Evolutionary conservation across 2,888 invertebrate genomes (phyloP), one percentile per base, ranked within the genome.

Genomic region (Cordilura impudica): DNA sequence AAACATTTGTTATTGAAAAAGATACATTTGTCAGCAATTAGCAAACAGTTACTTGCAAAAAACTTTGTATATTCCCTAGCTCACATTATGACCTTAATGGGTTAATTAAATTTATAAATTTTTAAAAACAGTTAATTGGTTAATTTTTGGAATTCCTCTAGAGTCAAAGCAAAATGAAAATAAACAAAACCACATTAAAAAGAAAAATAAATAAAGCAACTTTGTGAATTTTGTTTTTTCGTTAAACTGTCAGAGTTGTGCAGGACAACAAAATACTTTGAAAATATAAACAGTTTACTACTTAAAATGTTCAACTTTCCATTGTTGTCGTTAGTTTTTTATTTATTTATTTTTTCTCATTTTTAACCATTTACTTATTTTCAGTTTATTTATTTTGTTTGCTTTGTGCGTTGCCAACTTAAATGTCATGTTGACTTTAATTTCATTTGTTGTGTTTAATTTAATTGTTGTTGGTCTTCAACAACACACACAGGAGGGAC

Each of bases 361-460:
- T 19, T 54, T 54, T 35, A 54, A 2, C 26, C 19, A 26, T 67
- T 47, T 54, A 54, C 29, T n/a, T 10, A 51, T 67, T 29, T 54
- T 61, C 18, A 31, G 66, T 54, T 61, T 51, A 8, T 53, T 53
- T n/a, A 26, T 26, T 54, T 54, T 54, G 23, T 29, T 54, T 23
- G 23, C 26, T 23, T 23, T 54, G 0, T 12, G 3, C 1, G 3
- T 39, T 39, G 29, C 39, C 54, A 69, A 47, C 69, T 66, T 61
- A 51, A 70, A 75, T 66, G 71, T 43, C 74, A 67, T 53, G 12
- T 56, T 75, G 71, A 74, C 71, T 47, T 79, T 74, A 70, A 74
- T 79, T 78, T 74, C 45, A 65, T 53, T 71, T 67, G 49, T 75
- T 75, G 29, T 56, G 61, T 75, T 75, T n/a, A n/a, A n/a, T 43